Percentiles rank a stretch among this genome's conserved stretches.
These are phyloP conservation scores for Xenopus laevis DNA, from an alignment of 2,113 vertebrate genomes.

Conservation along the genomic window DNA sequence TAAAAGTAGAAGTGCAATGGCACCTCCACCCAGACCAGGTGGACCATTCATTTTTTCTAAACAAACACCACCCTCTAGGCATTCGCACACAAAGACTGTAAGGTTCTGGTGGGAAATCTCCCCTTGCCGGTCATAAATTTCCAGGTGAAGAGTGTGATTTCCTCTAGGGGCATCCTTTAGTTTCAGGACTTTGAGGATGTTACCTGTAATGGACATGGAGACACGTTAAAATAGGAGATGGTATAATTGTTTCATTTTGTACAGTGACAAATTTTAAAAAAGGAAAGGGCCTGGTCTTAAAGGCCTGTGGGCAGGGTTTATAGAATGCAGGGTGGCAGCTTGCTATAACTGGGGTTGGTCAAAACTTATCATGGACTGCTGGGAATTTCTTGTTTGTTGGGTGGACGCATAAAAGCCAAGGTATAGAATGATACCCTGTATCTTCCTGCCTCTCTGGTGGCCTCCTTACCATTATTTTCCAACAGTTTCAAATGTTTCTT, in stretches of 20 bases:
- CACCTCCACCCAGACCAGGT: constrained; percentile 15
- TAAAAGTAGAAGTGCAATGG: constrained; percentile 19
- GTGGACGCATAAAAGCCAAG: not conserved
- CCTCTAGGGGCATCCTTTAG: constrained; percentile 7
- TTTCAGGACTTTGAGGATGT: constrained; percentile 19
- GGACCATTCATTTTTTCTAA: constrained; percentile 2
- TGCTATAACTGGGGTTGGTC: too few relatives aligned
- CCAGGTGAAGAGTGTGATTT: constrained; percentile 27
- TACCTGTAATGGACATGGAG: not conserved
- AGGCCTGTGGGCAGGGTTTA: too few relatives aligned
- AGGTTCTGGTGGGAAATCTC: constrained; percentile 3
- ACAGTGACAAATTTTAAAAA: too few relatives aligned
- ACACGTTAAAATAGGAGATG: too few relatives aligned
- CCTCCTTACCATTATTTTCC: constrained; percentile 10
- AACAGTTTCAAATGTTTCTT: not conserved
- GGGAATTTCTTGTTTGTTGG: too few relatives aligned
- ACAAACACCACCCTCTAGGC: constrained; percentile 16
- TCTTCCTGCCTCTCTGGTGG: not conserved
- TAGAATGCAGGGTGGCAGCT: too few relatives aligned
- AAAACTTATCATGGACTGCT: too few relatives aligned
- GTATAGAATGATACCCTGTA: not conserved
- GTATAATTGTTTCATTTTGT: too few relatives aligned
- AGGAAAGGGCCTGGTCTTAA: too few relatives aligned
- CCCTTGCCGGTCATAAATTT: constrained; percentile 37
- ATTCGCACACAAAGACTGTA: constrained; percentile 35